Conservation (phyloP, 1,140 invertebrate genomes). For the Penaeus chinensis region DNA sequence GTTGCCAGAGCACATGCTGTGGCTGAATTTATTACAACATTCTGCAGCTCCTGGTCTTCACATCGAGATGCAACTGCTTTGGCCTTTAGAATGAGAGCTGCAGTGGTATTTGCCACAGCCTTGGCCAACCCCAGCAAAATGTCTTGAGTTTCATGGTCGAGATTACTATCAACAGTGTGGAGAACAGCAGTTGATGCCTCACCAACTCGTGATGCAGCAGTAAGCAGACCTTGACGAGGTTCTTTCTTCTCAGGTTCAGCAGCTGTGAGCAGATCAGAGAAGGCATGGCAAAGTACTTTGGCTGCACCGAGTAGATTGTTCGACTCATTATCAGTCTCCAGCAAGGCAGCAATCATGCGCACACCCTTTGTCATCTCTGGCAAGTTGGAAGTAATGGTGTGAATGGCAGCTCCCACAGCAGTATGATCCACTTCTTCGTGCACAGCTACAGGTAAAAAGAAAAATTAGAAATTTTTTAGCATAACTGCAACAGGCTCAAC, state of each 20-base stretch:
- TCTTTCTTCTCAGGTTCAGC: slow-evolving; percentile 92
- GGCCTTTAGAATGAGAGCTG: slow-evolving; percentile 92
- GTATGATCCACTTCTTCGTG: slow-evolving; percentile 73
- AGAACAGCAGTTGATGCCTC: slow-evolving; percentile 95
- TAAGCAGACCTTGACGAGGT: slow-evolving; percentile 91
- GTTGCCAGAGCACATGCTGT: slow-evolving; percentile 97
- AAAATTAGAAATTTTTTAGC: slow-evolving; percentile 63
- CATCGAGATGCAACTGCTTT: slow-evolving; percentile 93
- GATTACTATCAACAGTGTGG: slow-evolving; percentile 88
- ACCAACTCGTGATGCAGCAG: slow-evolving; percentile 93
- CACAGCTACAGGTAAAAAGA: slow-evolving; percentile 64
- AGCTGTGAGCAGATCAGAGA: slow-evolving; percentile 93
- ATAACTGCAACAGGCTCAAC: neutral
- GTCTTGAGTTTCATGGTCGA: slow-evolving; percentile 74
- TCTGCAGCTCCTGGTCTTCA: slow-evolving; percentile 74
- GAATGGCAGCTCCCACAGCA: slow-evolving; percentile 85
- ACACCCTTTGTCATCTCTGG: slow-evolving; percentile 97
- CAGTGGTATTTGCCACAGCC: slow-evolving; percentile 96
- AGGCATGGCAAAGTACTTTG: slow-evolving; percentile 89
- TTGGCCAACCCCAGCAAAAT: slow-evolving; percentile 91
- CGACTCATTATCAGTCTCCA: slow-evolving; percentile 85
- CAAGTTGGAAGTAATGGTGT: slow-evolving; percentile 95
- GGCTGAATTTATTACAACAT: slow-evolving; percentile 92
- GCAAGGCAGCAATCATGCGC: slow-evolving; percentile 92
- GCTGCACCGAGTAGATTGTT: slow-evolving; percentile 92